Conservation (phyloP, 2,113 vertebrate genomes). For the Parus major region DNA sequence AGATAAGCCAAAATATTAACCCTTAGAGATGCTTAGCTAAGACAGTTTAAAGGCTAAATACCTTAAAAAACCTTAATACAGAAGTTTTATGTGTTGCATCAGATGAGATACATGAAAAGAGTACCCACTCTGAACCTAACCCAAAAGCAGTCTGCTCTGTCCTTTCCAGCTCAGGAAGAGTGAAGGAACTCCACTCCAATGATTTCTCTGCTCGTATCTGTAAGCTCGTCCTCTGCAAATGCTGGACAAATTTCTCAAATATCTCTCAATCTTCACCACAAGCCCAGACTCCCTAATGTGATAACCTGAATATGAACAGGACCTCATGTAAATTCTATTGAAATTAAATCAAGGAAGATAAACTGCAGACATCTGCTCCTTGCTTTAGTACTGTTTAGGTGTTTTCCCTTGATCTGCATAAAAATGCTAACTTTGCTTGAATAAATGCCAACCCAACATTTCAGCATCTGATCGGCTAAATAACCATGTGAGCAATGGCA, state of each 20-base stretch:
- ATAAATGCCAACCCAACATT: conserved; percentile 23
- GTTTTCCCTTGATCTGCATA: conserved; percentile 43
- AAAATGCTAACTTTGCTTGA: conserved; percentile 46
- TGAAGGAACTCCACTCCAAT: neutral
- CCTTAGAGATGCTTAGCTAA: neutral
- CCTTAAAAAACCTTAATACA: neutral
- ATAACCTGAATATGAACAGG: conserved; percentile 59
- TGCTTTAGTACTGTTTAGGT: conserved; percentile 21
- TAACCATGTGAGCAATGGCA: conserved; percentile 23
- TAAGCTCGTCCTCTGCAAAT: neutral
- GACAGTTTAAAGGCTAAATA: neutral
- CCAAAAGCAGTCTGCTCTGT: neutral
- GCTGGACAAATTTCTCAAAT: neutral
- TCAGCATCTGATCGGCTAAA: conserved; percentile 35
- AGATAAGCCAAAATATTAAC: neutral
- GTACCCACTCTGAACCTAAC: neutral
- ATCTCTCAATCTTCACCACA: neutral
- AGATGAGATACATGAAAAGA: neutral
- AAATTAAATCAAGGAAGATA: conserved; percentile 69
- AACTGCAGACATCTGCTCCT: conserved; percentile 68
- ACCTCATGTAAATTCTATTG: conserved; percentile 61
- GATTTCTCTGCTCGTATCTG: neutral
- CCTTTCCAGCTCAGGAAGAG: neutral
- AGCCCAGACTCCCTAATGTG: conserved; percentile 51
- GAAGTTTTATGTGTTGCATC: neutral